Percentiles rank a stretch among this genome's conserved stretches.
Evolutionary conservation across 2,113 vertebrate genomes (phyloP).

Genomic region (Ramphastos sulfuratus): DNA sequence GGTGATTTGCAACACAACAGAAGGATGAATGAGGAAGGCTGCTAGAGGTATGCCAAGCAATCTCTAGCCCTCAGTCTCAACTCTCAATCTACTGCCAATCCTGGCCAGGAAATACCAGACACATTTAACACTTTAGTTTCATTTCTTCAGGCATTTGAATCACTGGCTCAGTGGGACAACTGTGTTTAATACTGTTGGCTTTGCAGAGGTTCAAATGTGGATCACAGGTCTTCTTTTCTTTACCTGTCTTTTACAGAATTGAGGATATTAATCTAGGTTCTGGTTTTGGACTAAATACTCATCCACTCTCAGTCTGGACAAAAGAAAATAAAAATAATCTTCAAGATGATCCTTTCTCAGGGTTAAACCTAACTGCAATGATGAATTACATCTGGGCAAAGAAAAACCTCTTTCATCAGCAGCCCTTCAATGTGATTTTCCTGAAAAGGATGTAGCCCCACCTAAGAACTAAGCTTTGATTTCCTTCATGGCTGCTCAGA

Average conservation of each 20-base stretch:
- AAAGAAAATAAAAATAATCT: neutral
- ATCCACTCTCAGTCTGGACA: neutral
- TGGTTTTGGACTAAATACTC: neutral
- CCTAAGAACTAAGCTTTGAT: neutral
- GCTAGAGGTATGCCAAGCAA: conserved; percentile 8
- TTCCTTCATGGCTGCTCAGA: neutral
- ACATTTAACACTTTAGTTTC: neutral
- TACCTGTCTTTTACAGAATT: neutral
- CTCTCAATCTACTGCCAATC: neutral
- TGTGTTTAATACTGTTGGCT: neutral
- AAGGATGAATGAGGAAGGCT: conserved; percentile 33
- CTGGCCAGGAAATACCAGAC: conserved; percentile 47
- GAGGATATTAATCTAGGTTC: neutral
- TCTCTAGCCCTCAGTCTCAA: neutral
- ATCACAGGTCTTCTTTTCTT: neutral
- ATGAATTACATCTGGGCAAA: neutral
- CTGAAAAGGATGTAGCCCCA: conserved; percentile 19
- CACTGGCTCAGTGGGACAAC: neutral
- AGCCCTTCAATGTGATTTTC: neutral
- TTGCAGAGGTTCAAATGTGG: neutral
- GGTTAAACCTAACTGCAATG: neutral
- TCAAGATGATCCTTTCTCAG: neutral
- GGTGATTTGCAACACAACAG: conserved; percentile 37
- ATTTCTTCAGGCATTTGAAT: conserved; percentile 11
- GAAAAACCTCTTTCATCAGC: neutral